Evolutionary conservation across 2,113 vertebrate species (phyloP), one percentile per base, ranked within the genome.

Genomic region (Arizona elegans): DNA sequence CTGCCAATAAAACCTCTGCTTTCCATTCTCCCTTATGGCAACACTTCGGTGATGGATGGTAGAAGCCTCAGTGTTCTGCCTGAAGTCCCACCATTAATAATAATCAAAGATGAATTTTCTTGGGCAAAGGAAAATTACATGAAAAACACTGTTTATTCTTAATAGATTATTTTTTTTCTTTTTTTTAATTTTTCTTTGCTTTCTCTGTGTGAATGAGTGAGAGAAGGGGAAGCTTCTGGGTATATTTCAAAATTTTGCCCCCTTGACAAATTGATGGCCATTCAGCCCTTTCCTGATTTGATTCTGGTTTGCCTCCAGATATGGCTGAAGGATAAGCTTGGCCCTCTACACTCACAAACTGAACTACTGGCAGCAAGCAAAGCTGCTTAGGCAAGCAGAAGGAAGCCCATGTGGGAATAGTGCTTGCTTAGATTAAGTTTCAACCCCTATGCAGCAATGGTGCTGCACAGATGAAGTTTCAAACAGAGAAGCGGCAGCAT

Each of bases 381-480:
- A 50, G 52, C 65, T 75, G 87, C 52, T 92, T 87, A 88, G 56
- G 65, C 38, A 81, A 92, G 38, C 62, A 21, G 26, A 89, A 89
- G 59, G 38, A 70, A 92, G 87, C 53, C 87, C 53, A 88, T 47
- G 92, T 89, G 87, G 87, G 92, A 92, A 92, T 8, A 24, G 81
- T n/a, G 87, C 33, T 47, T 47, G 87, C 87, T 56, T 47, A 92
- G 87, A 89, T 81, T 81, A 75, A 55, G 10, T 70, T 88, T 43
- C 87, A 92, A 33, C 6, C 58, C 58, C 54, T 55, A 55, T 55
- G 54, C 54, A 55, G 54, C 54, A 58, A 58, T 58, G 56, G 23
- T 21, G 56, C 56, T 58, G 19, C 56, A 29, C 24, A 62, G 58
- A 58, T 47, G 43, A 47, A 58, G 59, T 62, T 62, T 65, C 26